A percentile compares a stretch with the other conserved stretches of the same genome.
Conservation (phyloP, 2,888 invertebrate genomes). For the Eristalinus sepulchralis region DNA sequence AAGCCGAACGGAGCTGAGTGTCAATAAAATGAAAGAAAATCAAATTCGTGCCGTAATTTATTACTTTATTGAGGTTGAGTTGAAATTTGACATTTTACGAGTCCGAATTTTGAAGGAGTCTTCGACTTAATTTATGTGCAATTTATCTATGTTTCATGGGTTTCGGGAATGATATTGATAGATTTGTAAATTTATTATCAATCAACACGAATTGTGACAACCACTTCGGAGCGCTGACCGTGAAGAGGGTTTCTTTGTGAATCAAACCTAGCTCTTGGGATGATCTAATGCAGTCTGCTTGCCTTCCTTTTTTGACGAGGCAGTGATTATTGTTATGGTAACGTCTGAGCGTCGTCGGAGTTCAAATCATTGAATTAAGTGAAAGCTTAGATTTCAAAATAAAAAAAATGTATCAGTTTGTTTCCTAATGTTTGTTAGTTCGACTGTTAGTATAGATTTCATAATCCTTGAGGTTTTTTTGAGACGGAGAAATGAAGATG, state of each 20-base stretch:
- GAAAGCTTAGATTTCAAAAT: too few species aligned
- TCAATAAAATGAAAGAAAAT: slow-evolving; percentile 18
- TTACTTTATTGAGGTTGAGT: slow-evolving; percentile 18
- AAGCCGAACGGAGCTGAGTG: slow-evolving; percentile 33
- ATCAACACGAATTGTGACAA: not conserved
- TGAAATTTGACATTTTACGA: slow-evolving; percentile 10
- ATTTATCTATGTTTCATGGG: not conserved
- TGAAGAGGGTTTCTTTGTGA: not conserved
- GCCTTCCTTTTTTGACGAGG: not conserved
- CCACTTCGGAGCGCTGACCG: not conserved
- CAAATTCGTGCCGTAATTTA: slow-evolving; percentile 28
- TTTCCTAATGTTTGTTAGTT: too few species aligned
- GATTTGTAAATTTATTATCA: not conserved
- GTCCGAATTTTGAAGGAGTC: not conserved
- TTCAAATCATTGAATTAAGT: too few species aligned
- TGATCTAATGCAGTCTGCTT: not conserved
- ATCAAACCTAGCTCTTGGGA: not conserved
- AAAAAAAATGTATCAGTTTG: too few species aligned
- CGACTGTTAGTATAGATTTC: too few species aligned
- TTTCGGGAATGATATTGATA: not conserved
- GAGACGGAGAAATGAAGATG: too few species aligned
- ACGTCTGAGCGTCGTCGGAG: not conserved
- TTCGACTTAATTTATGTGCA: not conserved
- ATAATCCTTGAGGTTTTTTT: too few species aligned
- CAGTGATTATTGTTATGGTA: not conserved